phyloP scores from a whole-genome alignment of 1,140 invertebrate genomes.

The Drosophila mayri region DNA sequence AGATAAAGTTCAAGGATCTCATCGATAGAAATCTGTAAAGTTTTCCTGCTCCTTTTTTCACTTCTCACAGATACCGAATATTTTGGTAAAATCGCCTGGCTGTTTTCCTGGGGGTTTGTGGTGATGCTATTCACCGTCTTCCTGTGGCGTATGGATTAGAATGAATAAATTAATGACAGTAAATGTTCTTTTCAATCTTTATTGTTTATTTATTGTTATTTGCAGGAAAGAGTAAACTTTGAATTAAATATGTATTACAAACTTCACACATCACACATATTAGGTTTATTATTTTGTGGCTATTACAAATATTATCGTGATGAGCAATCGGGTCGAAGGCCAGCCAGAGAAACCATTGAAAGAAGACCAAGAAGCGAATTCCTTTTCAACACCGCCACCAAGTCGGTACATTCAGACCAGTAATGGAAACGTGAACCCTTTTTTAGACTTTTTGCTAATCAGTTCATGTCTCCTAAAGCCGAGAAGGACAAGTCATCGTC shows the following conservation, averaged over 20 bases:
- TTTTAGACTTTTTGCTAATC: background rate
- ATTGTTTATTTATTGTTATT: no score
- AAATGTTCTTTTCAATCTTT: background rate
- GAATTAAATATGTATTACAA: background rate
- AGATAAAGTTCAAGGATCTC: background rate
- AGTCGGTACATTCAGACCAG: slow-evolving; percentile 39
- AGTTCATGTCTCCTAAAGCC: slow-evolving; percentile 13
- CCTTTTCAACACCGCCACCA: background rate
- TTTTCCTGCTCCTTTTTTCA: background rate
- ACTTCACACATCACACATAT: background rate
- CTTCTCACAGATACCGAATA: background rate
- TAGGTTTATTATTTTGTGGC: background rate
- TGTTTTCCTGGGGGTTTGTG: slow-evolving; percentile 89
- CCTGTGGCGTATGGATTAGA: background rate
- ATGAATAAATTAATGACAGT: slow-evolving; percentile 10
- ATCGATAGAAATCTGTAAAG: no score
- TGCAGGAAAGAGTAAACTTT: background rate
- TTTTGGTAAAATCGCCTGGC: slow-evolving; percentile 90
- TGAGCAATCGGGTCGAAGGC: background rate
- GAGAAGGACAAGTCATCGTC: slow-evolving; percentile 16
- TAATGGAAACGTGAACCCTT: background rate
- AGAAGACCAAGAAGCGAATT: background rate
- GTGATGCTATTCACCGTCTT: slow-evolving; percentile 92
- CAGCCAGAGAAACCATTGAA: background rate
- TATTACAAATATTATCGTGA: slow-evolving; percentile 3